These are phyloP conservation scores for Syngnathus scovelli DNA, from an alignment of 2,113 vertebrate species.

Conservation along the genomic window DNA sequence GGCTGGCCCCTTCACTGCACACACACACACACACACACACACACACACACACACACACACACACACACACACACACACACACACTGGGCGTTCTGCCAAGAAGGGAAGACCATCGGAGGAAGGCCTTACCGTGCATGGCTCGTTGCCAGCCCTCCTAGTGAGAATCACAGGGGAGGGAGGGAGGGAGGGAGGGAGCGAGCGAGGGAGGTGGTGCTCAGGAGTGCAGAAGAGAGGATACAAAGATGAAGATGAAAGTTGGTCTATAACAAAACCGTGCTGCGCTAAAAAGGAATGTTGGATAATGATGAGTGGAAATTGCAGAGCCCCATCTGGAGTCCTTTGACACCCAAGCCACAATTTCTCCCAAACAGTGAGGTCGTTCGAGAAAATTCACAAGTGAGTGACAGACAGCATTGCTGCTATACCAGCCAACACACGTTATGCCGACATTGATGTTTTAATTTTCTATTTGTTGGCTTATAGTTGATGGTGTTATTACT, in stretches of 20 bases:
- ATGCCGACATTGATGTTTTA: no score
- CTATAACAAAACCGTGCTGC: neutral
- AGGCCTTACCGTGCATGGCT: slow-evolving; percentile 62
- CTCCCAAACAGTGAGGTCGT: no score
- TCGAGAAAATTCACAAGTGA: no score
- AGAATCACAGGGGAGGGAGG: slow-evolving; percentile 5
- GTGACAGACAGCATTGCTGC: no score
- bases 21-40: slow-evolving; percentile 34
- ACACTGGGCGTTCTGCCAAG: slow-evolving; percentile 63
- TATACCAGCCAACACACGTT: no score
- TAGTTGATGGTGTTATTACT: no score
- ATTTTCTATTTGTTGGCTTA: no score
- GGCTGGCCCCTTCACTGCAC: slow-evolving; percentile 28
- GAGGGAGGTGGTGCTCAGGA: neutral
- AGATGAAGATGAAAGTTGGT: neutral
- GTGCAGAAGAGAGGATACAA: neutral
- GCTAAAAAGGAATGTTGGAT: neutral
- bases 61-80: slow-evolving; percentile 32
- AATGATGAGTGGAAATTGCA: neutral
- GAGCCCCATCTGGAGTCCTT: neutral
- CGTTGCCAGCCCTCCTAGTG: slow-evolving; percentile 56
- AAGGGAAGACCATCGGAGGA: slow-evolving; percentile 68
- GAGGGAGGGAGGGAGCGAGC: neutral
- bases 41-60: slow-evolving; percentile 34
- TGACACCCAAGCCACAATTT: no score